Base-by-base conservation (phyloP, 1,140 invertebrate species). In the Drosophila seguyi region DNA sequence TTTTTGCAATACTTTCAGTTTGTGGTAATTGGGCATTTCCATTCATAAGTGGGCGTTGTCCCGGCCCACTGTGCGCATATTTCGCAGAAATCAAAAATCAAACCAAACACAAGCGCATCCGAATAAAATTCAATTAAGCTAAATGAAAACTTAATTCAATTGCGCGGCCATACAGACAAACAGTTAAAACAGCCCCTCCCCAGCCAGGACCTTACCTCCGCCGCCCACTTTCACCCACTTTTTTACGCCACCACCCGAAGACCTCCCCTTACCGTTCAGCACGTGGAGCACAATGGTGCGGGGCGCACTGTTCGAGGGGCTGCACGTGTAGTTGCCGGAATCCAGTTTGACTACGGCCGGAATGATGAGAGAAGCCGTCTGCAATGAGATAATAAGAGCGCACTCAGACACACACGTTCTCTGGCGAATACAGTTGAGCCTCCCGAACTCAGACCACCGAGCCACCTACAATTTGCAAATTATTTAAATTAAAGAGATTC, bases 271-370 rank as follows among this genome's bases (percentile, higher is more conserved):
- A 93, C 92, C 92, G 73, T 92, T 93, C 52, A 93, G 85, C 44
- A 93, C 92, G 66, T 93, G 92, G 41, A 93, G 75, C 16, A 91
- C 87, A 60, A 93, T 80, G 52, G 92, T 93, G 63, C 88, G 79
- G n/a, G 92, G 85, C 6, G 81, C 91, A 63, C 91, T 92, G 76
- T 92, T 93, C 41, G 92, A 92, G 56, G 92, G 92, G 69, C 90
- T 92, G 91, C 92, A 93, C 58, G 92, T 92, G 73, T 93, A 93
- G 79, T 93, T 93, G 61, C 92, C 92, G 20, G 91, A 92, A 79
- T 93, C 91, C 65, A 79, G 75, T 60, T 93, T 93, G 47, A 82
- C 88, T 63, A 92, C 92, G 55, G 92, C 88, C 68, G 92, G 91
- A 73, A 93, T 93, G 77, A 92, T 92, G 77, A 93, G 86, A 52